A percentile compares a stretch with the other conserved stretches of the same genome.
Evolutionary conservation across 2,888 invertebrate species (phyloP).

Genomic region (Diabrotica balteata): DNA sequence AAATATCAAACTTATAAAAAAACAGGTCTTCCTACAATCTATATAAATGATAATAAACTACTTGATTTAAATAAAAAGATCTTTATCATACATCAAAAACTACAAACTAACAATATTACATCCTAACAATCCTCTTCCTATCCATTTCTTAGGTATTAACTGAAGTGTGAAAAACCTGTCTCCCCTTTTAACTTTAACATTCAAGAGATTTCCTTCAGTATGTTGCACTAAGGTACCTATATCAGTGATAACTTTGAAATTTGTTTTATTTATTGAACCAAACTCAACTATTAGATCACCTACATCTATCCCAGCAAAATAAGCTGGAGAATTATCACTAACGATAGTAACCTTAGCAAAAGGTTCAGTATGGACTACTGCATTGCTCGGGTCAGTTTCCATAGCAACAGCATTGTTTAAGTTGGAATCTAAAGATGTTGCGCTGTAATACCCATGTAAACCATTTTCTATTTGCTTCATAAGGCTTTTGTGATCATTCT

Average conservation of each 20-base stretch:
- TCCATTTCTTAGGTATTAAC: slow-evolving; percentile 78
- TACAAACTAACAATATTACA: slow-evolving; percentile 69
- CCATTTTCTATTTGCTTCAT: slow-evolving; percentile 86
- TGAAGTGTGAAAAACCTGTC: slow-evolving; percentile 64
- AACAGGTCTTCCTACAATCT: no score
- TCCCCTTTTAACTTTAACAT: slow-evolving; percentile 65
- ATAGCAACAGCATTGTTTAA: slow-evolving; percentile 43
- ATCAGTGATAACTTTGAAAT: slow-evolving; percentile 74
- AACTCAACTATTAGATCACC: slow-evolving; percentile 79
- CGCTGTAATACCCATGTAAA: slow-evolving; percentile 64
- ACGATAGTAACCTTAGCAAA: slow-evolving; percentile 79
- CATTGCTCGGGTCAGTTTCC: slow-evolving; percentile 31
- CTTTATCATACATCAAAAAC: slow-evolving; percentile 11
- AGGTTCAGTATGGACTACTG: slow-evolving; percentile 54
- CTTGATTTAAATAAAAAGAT: no score
- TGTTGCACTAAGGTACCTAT: slow-evolving; percentile 73
- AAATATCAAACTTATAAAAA: no score
- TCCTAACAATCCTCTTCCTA: slow-evolving; percentile 80
- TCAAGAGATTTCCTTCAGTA: slow-evolving; percentile 64
- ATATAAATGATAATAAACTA: no score
- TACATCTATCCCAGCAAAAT: slow-evolving; percentile 73
- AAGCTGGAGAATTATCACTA: slow-evolving; percentile 82
- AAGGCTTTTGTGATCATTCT: slow-evolving; percentile 85
- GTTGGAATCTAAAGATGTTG: slow-evolving; percentile 40
- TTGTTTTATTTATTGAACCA: slow-evolving; percentile 75